Percentiles rank a stretch among this genome's conserved stretches.
Evolutionary conservation across 2,797 vertebrate genomes (phyloP).

Genomic region (Eutrigla gurnardus): DNA sequence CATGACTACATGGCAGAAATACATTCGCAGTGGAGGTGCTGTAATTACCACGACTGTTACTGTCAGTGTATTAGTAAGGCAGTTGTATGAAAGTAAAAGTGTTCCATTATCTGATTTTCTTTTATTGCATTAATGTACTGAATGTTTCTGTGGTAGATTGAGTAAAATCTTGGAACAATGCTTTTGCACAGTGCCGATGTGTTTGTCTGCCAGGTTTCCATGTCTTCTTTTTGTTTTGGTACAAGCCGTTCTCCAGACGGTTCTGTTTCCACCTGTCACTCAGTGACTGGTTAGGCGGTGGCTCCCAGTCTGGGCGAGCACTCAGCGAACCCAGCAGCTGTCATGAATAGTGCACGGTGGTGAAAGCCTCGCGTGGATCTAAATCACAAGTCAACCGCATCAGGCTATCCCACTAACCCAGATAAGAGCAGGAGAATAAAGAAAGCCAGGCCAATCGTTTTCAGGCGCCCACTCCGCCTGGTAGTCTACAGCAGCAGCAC

Average conservation of each 20-base stretch:
- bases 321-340: constrained; percentile 26
- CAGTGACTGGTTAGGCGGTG: background rate
- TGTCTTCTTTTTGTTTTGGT: background rate
- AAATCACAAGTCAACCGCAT: constrained; percentile 48
- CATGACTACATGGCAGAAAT: constrained; percentile 23
- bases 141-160: background rate
- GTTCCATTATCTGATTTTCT: background rate
- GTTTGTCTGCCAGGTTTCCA: background rate
- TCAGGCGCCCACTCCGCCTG: constrained; percentile 13
- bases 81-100: background rate
- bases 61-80: background rate
- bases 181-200: background rate
- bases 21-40: background rate
- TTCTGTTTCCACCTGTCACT: constrained; percentile 38
- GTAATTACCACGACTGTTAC: constrained; percentile 1
- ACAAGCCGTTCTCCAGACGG: background rate
- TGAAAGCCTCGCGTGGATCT: constrained; percentile 56
- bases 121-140: background rate
- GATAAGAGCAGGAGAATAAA: constrained; percentile 54
- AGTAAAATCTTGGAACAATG: background rate
- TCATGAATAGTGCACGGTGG: constrained; percentile 38
- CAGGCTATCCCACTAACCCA: constrained; percentile 62
- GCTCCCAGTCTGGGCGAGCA: constrained; percentile 10
- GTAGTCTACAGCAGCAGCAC: constrained; percentile 22
- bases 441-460: constrained; percentile 46